These are phyloP conservation scores for Ceratoteleas bidentatus DNA, from an alignment of 1,140 invertebrate species.

Conservation along the genomic window DNA sequence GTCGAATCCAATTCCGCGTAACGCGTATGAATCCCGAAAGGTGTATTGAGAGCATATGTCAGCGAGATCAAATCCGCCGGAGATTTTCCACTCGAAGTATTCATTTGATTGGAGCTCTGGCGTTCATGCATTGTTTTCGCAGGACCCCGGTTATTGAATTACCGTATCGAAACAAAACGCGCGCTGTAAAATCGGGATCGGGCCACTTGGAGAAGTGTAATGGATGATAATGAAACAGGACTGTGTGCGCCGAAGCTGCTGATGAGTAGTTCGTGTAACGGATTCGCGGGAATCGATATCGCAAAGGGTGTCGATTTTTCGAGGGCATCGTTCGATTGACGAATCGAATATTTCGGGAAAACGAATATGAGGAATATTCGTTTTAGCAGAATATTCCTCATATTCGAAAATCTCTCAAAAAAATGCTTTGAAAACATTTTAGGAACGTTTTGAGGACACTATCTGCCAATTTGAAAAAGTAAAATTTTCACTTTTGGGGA, in stretches of 20 bases:
- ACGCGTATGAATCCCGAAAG: conserved; percentile 54
- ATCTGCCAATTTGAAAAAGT: too few species aligned
- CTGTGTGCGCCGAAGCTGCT: background rate
- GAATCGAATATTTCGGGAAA: too few species aligned
- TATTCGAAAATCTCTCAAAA: too few species aligned
- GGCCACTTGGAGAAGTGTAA: conserved; percentile 9
- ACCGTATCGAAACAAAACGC: conserved; percentile 1
- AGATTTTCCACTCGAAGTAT: conserved; percentile 54
- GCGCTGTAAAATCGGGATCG: conserved; percentile 5
- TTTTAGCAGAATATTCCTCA: too few species aligned
- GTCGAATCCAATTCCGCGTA: conserved; percentile 53
- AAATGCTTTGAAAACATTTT: too few species aligned
- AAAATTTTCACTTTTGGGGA: too few species aligned
- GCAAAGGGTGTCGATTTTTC: too few species aligned
- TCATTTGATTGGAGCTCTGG: conserved; percentile 43
- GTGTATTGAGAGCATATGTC: conserved; percentile 44
- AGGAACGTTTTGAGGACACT: too few species aligned
- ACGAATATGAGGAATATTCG: too few species aligned
- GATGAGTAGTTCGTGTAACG: too few species aligned
- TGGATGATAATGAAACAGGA: conserved; percentile 16
- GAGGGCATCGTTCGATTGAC: too few species aligned
- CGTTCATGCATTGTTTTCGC: conserved; percentile 31
- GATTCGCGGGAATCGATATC: too few species aligned
- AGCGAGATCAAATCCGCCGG: conserved; percentile 44
- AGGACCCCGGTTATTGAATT: conserved; percentile 23